Conservation (phyloP, 2,797 vertebrate genomes). For the Rhynchotus rufescens region DNA sequence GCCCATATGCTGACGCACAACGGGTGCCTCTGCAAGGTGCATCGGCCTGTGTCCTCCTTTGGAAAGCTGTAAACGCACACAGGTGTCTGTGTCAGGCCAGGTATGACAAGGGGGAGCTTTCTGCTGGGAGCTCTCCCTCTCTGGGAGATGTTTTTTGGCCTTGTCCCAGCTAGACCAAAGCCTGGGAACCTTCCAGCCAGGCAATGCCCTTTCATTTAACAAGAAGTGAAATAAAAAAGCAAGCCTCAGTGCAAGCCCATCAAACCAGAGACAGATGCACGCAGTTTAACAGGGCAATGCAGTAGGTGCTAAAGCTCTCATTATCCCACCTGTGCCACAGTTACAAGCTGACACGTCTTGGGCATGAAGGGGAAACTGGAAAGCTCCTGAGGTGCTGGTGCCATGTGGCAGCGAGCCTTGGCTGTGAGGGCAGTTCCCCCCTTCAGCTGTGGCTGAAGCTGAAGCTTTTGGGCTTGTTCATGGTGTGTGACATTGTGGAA, state of each 20-base stretch:
- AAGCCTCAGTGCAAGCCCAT: background rate
- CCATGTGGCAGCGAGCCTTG: background rate
- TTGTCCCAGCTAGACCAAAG: background rate
- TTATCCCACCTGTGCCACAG: background rate
- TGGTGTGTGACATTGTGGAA: background rate
- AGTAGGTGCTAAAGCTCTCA: background rate
- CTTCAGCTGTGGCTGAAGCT: background rate
- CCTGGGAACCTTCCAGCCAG: background rate
- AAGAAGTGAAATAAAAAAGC: background rate
- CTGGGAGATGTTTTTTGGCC: background rate
- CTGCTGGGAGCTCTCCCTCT: background rate
- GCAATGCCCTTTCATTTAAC: background rate
- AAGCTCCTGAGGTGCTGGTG: background rate
- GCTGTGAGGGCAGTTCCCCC: background rate
- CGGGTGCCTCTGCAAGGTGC: background rate
- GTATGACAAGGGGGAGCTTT: background rate
- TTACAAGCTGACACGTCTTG: background rate
- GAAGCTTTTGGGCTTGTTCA: background rate
- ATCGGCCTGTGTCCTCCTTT: background rate
- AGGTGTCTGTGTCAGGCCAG: background rate
- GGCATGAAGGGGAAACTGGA: background rate
- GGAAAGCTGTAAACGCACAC: background rate
- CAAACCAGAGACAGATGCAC: fast-evolving
- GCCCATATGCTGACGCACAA: too few relatives aligned
- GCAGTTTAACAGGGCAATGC: background rate